These are phyloP conservation scores for Balanococcus diminutus DNA, from an alignment of 2,888 invertebrate species.

Conservation along the genomic window DNA sequence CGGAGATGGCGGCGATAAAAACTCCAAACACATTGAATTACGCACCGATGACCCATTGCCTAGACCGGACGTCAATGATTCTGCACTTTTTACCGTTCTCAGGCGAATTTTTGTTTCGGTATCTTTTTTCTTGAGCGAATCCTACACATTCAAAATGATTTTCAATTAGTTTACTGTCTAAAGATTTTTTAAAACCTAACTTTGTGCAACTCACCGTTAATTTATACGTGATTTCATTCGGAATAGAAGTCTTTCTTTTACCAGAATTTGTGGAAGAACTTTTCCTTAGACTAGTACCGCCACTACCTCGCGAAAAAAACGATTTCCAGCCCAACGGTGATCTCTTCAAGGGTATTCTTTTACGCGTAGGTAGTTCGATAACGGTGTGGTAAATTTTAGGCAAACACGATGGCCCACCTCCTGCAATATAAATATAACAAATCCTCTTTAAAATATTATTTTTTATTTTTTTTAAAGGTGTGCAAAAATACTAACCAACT, in stretches of 20 bases:
- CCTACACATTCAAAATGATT: not conserved
- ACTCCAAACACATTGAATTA: slow-evolving; percentile 57
- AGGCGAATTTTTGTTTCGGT: slow-evolving; percentile 59
- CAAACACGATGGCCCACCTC: slow-evolving; percentile 78
- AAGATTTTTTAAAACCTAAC: not conserved
- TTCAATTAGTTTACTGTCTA: not conserved
- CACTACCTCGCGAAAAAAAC: slow-evolving; percentile 66
- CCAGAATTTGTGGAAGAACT: slow-evolving; percentile 55
- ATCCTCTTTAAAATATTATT: no score
- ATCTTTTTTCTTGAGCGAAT: not conserved
- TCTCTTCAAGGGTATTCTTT: slow-evolving; percentile 68
- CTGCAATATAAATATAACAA: slow-evolving; percentile 58
- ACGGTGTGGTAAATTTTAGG: slow-evolving; percentile 89
- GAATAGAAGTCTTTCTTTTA: slow-evolving; percentile 57
- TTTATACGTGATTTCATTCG: slow-evolving; percentile 56
- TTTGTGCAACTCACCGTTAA: slow-evolving; percentile 31
- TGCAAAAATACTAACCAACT: slow-evolving; percentile 63
- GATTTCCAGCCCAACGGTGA: slow-evolving; percentile 81
- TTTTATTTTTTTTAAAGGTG: not conserved
- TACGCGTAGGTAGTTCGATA: slow-evolving; percentile 78
- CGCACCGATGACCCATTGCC: slow-evolving; percentile 58
- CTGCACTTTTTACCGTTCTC: slow-evolving; percentile 74
- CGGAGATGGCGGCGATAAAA: slow-evolving; percentile 56
- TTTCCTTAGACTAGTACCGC: slow-evolving; percentile 56
- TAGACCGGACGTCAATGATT: slow-evolving; percentile 67